Conservation (phyloP, 2,113 vertebrate genomes). For the Petromus typicus region DNA sequence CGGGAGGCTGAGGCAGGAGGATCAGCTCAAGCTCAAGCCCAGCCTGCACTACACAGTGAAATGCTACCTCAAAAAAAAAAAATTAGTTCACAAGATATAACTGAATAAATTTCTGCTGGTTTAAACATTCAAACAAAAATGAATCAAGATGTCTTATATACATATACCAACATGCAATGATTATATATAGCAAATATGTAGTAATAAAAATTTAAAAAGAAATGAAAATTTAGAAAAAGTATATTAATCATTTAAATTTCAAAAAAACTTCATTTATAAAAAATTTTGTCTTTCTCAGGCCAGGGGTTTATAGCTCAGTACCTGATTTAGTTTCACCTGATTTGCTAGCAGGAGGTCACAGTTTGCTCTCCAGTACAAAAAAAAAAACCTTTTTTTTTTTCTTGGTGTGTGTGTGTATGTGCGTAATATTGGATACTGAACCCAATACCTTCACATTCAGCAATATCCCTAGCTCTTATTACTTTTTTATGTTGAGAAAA, state of each 20-base stretch:
- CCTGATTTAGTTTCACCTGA: too few relatives aligned
- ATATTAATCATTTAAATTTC: neutral
- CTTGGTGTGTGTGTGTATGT: neutral
- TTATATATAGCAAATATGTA: neutral
- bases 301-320: too few relatives aligned
- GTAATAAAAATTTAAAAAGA: neutral
- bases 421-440: neutral
- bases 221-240: neutral
- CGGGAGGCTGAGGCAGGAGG: too few relatives aligned
- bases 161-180: neutral
- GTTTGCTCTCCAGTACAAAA: too few relatives aligned
- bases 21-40: too few relatives aligned
- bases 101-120: neutral
- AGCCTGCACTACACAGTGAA: too few relatives aligned
- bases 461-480: too few relatives aligned
- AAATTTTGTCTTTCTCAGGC: neutral
- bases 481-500: neutral
- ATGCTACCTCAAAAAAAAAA: too few relatives aligned
- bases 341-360: too few relatives aligned
- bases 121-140: neutral
- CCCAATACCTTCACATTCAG: neutral
- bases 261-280: neutral
- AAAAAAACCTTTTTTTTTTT: neutral
- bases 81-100: too few relatives aligned
- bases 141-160: neutral